These are phyloP conservation scores for Neoniphon sammara DNA, from an alignment of 2,797 vertebrate genomes.

Conservation along the genomic window DNA sequence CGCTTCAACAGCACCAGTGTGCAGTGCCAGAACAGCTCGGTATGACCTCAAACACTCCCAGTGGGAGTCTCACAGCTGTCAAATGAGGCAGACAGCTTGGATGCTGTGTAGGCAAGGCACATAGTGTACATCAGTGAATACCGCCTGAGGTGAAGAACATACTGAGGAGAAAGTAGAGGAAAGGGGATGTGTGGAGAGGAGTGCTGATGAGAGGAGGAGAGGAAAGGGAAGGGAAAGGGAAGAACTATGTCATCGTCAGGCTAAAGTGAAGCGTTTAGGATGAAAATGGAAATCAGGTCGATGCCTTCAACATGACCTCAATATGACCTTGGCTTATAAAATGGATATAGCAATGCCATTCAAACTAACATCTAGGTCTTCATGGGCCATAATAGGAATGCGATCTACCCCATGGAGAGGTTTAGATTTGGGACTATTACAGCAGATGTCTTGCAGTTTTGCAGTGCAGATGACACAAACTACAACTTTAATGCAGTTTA, in stretches of 20 bases:
- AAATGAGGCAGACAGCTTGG: constrained; percentile 63
- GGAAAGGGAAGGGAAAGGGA: not conserved
- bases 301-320: not conserved
- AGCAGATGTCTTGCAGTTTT: not conserved
- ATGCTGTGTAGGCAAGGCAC: constrained; percentile 64
- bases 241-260: not conserved
- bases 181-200: constrained; percentile 34
- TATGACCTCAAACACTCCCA: constrained; percentile 79
- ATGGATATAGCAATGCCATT: constrained; percentile 15
- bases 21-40: constrained; percentile 98
- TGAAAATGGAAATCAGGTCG: not conserved
- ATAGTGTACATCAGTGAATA: constrained; percentile 58
- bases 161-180: constrained; percentile 47
- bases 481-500: constrained; percentile 57
- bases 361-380: constrained; percentile 15
- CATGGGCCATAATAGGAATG: not conserved
- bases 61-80: constrained; percentile 70
- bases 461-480: constrained; percentile 33
- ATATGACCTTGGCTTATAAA: constrained; percentile 10
- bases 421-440: constrained; percentile 6
- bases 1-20: constrained; percentile 99
- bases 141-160: constrained; percentile 50
- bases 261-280: constrained; percentile 1
- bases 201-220: constrained; percentile 33
- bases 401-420: constrained; percentile 1